These are phyloP conservation scores for Sebastiscus albofasciatus DNA, from an alignment of 2,797 vertebrate species.

Conservation along the genomic window DNA sequence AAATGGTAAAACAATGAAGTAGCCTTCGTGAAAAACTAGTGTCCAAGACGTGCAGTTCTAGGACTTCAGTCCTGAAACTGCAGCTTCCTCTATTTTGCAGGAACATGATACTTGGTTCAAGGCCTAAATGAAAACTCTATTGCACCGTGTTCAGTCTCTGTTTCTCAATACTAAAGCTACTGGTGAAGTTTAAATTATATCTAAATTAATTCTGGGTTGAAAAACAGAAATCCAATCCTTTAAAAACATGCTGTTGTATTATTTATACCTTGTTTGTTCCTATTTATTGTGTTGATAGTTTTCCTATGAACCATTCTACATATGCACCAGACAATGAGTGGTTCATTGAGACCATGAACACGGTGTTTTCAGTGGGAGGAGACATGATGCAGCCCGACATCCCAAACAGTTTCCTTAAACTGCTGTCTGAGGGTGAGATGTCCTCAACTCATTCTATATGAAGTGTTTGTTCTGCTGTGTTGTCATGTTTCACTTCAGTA, in stretches of 20 bases:
- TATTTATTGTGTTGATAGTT: constrained; percentile 2
- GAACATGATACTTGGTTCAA: neutral
- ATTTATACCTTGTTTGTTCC: neutral
- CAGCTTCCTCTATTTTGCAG: too few relatives aligned
- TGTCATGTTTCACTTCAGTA: neutral
- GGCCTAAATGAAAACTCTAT: neutral
- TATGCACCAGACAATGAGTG: constrained; percentile 95
- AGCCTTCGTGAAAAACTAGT: too few relatives aligned
- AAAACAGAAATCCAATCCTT: neutral
- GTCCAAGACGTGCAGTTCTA: fast-evolving
- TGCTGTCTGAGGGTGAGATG: constrained; percentile 92
- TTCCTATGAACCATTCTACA: constrained; percentile 87
- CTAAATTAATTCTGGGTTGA: neutral
- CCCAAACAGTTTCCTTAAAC: constrained; percentile 91
- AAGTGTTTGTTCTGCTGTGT: neutral
- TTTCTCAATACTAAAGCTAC: neutral
- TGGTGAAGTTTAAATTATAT: neutral
- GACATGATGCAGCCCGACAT: constrained; percentile 92
- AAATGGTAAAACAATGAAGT: too few relatives aligned
- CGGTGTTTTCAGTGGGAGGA: constrained; percentile 92
- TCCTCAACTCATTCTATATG: neutral
- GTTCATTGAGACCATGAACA: constrained; percentile 98
- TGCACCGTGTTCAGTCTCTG: neutral
- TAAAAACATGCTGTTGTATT: neutral
- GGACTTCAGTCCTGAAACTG: too few relatives aligned